Evolutionary conservation across 2,797 vertebrate species (phyloP).

Genomic region (Centroberyx gerrardi): DNA sequence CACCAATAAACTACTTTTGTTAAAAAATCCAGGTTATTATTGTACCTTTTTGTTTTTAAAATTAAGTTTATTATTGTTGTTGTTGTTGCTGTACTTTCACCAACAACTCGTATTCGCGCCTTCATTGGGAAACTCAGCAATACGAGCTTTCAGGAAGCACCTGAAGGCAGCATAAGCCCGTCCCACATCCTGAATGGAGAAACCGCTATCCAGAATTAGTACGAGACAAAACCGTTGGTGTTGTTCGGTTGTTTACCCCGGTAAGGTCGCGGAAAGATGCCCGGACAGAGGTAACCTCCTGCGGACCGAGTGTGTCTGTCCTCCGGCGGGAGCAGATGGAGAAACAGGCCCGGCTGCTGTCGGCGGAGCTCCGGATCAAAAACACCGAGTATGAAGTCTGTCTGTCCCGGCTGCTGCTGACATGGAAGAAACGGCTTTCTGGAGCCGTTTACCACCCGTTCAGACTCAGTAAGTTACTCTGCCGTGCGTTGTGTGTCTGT

Average conservation of each 20-base stretch:
- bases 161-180: constrained; percentile 43
- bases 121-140: too few species aligned
- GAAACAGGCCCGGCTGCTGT: constrained; percentile 78
- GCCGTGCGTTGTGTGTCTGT: not conserved
- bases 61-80: too few species aligned
- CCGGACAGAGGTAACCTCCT: constrained; percentile 59
- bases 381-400: constrained; percentile 87
- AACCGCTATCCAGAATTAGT: constrained; percentile 71
- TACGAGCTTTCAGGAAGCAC: not conserved
- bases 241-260: too few species aligned
- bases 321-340: constrained; percentile 75
- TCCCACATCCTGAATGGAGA: constrained; percentile 65
- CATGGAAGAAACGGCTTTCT: constrained; percentile 84
- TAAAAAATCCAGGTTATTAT: too few species aligned
- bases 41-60: too few species aligned
- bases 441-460: constrained; percentile 77
- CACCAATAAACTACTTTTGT: too few species aligned
- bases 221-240: not conserved
- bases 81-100: too few species aligned
- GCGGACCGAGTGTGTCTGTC: constrained; percentile 32
- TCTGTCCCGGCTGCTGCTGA: constrained; percentile 86
- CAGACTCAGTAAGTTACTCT: constrained; percentile 75
- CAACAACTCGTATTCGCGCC: too few species aligned
- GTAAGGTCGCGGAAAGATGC: constrained; percentile 50
- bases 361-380: constrained; percentile 87